Evolutionary conservation across 2,113 vertebrate species (phyloP).

Genomic region (Alethe castanea): DNA sequence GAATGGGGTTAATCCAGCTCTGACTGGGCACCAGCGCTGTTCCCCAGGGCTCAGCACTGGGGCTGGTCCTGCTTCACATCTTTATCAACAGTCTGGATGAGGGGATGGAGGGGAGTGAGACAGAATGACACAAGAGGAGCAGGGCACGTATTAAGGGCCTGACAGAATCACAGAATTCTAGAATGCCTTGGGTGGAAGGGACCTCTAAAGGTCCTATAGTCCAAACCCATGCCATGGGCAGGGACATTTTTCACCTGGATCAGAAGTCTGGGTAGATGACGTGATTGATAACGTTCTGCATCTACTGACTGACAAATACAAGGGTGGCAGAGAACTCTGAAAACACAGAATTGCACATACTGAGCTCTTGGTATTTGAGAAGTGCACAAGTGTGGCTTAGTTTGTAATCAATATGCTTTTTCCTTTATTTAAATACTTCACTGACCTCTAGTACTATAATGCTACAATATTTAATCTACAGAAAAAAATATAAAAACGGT

Average conservation of each 20-base stretch:
- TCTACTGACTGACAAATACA: background rate
- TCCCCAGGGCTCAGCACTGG: background rate
- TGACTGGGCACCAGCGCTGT: accelerated
- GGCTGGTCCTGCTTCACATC: no score
- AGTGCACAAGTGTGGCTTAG: background rate
- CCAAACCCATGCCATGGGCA: background rate
- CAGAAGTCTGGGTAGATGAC: background rate
- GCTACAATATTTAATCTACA: background rate
- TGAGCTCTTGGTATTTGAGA: background rate
- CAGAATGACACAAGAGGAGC: background rate
- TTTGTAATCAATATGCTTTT: background rate
- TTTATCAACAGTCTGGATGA: background rate
- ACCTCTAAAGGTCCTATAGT: background rate
- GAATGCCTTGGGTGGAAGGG: background rate
- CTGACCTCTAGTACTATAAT: background rate
- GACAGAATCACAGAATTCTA: background rate
- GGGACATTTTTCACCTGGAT: background rate
- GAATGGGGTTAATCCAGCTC: background rate
- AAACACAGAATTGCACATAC: background rate
- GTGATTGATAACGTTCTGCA: background rate
- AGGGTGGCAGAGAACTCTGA: background rate
- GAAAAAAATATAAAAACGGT: background rate
- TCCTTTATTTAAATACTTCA: background rate
- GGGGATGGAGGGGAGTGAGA: no score
- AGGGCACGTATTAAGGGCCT: background rate